phyloP scores from a whole-genome alignment of 1,140 invertebrate genomes.

The Zelostemma sp. region DNA sequence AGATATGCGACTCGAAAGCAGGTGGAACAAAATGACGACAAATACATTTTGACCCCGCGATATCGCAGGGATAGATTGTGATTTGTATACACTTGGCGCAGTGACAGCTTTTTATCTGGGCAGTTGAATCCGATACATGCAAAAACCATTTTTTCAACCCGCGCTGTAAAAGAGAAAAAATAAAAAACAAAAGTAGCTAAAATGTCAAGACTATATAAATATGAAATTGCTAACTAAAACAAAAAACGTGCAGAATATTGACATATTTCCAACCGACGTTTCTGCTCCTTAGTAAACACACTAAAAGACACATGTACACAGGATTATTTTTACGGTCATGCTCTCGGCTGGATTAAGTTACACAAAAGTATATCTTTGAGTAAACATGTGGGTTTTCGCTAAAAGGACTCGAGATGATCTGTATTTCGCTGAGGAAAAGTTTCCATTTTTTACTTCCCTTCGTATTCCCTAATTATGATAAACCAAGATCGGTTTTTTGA shows the following conservation, averaged over 20 bases:
- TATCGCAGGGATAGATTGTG: neutral
- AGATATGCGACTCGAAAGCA: conserved; percentile 50
- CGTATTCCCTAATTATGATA: neutral
- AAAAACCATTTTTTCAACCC: too few species aligned
- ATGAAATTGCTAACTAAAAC: too few species aligned
- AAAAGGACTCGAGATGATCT: neutral
- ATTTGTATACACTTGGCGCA: conserved; percentile 3
- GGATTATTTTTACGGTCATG: conserved; percentile 36
- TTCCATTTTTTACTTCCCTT: neutral
- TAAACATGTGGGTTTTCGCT: conserved; percentile 26
- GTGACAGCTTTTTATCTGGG: neutral
- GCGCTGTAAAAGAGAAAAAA: too few species aligned
- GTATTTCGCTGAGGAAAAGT: neutral
- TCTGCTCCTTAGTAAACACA: neutral
- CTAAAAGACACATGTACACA: conserved; percentile 30
- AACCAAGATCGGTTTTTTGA: neutral
- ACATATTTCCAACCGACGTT: neutral
- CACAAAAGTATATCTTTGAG: conserved; percentile 38
- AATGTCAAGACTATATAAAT: too few species aligned
- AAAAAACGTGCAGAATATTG: conserved; percentile 1
- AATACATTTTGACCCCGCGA: conserved; percentile 13
- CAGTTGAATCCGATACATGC: neutral
- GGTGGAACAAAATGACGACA: conserved; percentile 37
- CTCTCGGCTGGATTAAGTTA: conserved; percentile 36
- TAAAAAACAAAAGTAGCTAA: too few species aligned